Evolutionary conservation across 2,888 invertebrate species (phyloP), one percentile per base, ranked within the genome.

Genomic region (Cybosia mesomella): DNA sequence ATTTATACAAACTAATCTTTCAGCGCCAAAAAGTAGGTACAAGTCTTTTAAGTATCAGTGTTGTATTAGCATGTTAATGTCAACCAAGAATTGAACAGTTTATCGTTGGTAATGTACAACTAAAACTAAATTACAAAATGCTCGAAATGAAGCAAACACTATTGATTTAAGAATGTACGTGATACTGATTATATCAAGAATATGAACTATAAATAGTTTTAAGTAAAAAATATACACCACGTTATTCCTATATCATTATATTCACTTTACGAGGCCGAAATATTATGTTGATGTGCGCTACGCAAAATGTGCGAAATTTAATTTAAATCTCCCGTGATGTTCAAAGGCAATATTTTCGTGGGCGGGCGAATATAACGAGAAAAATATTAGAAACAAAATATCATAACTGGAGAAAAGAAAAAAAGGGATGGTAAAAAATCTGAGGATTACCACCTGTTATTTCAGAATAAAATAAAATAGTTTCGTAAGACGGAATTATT

Each of bases 291-390:
- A 18, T 59, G 15, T 39, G 67, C 66, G 70, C 73, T 60, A 68
- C 80, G 75, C 49, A 79, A 85, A 83, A 83, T 80, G 79, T 82
- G 70, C 66, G 74, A 77, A 83, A 84, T 85, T 83, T 82, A 77
- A 81, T 84, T 72, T 71, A 80, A 86, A 84, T 83, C 83, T 77
- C 77, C 68, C 73, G 79, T 49, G 83, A 83, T 87, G 84, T 84
- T 80, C 79, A 75, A 81, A 73, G 76, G 72, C 71, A 59, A 67
- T 62, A 63, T 72, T 66, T 73, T 81, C 73, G 76, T 81, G n/a
- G 72, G 77, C 74, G 59, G 76, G 77, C 75, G 70, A 76, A 80
- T 80, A 71, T 71, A 64, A 76, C 71, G 62, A 65, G 70, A 66
- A 76, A 82, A 83, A 85, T 83, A 71, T 76, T 76, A 70, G 81